A percentile compares a stretch with the other conserved stretches of the same genome.
phyloP scores from a whole-genome alignment of 2,113 vertebrate species.

The Pterocles orientalis region DNA sequence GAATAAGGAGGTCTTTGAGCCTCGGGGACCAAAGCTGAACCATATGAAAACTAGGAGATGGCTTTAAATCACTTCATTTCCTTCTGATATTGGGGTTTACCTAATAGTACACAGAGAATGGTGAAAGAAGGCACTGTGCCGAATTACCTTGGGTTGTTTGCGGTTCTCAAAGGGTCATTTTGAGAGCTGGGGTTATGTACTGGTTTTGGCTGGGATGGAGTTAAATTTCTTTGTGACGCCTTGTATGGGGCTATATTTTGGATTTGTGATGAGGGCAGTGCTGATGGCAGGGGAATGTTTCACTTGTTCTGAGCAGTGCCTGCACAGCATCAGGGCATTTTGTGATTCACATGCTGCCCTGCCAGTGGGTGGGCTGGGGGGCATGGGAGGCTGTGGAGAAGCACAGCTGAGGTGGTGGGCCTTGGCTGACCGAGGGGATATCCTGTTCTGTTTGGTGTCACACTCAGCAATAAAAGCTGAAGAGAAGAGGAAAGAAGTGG shows the following conservation, averaged over 20 bases:
- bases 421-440: background rate
- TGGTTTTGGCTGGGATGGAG: background rate
- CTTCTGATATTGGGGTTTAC: background rate
- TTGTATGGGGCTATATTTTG: background rate
- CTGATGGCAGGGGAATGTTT: background rate
- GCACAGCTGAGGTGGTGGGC: background rate
- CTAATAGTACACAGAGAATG: background rate
- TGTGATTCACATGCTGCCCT: background rate
- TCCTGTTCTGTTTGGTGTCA: background rate
- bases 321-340: background rate
- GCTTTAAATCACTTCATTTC: background rate
- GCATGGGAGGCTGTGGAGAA: fast-evolving
- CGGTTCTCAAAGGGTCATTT: background rate
- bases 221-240: background rate
- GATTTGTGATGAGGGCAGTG: background rate
- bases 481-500: background rate
- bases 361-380: fast-evolving
- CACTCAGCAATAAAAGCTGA: background rate
- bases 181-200: background rate
- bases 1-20: background rate
- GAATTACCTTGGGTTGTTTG: background rate
- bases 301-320: background rate
- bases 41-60: background rate
- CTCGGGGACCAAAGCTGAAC: background rate
- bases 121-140: background rate